Evolutionary conservation across 2,113 vertebrate species (phyloP), one percentile per base, ranked within the genome.

Genomic region (Bombycilla garrulus): DNA sequence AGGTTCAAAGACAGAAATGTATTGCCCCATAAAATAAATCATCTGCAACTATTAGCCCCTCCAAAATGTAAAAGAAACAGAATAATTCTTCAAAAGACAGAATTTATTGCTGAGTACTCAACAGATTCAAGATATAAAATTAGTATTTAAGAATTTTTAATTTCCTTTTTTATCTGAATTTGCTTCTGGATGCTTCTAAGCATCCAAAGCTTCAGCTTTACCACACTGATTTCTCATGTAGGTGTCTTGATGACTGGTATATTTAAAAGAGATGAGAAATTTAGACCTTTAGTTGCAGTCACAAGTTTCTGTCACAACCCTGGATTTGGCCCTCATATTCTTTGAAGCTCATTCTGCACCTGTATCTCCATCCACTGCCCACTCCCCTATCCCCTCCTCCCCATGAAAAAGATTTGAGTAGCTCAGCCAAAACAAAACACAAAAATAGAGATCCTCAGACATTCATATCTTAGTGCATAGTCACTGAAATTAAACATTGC

Each of bases 321-420:
- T 67, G 13, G 5, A 29, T 79, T 79, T 60, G 26, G 2, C 8
- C 17, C 8, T 76, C 28, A 35, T 2, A 48, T 3, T 18, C 35
- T 70, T 35, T 53, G 62, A 73, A 57, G 12, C 12, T 60, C 22
- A 29, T 50, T 31, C 10, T 29, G 23, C 8, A 3, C 35, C 33
- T 54, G 20, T 3, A 7, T 1, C 29, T 38, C 14, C 38, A 18
- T 1, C 4, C 8, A 14, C 12, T n/a, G 5, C 1, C 4, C 6
- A 2, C 6, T 3, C 21, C 8, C 7, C n/a, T n/a, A n/a, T n/a
- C n/a, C 7, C 4, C 5, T 7, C 6, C 5, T 1, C 3, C 1
- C 3, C 0, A 0, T 1, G 6, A 31, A 35, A 62, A 14, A 81
- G 9, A 20, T 48, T 48, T 50, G 0, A 42, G 50, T 23, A 61